Base-by-base conservation (phyloP, 2,797 vertebrate genomes). In the Pitangus sulphuratus region DNA sequence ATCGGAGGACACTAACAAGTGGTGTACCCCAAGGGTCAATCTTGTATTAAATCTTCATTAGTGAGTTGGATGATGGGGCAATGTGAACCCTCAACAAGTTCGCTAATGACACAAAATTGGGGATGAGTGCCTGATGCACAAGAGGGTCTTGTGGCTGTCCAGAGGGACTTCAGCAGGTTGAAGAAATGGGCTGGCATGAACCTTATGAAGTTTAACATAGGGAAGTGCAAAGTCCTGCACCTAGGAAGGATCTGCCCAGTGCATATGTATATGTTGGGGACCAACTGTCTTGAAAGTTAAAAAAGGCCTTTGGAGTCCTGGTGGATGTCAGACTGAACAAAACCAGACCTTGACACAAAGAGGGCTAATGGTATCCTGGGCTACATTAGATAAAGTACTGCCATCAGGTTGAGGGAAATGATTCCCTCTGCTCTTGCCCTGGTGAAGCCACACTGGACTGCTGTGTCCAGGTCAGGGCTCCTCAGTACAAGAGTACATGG, bases 221-320 rank as follows among this genome's bases (percentile, higher is more conserved):
- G 20, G 25, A 47, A 44, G 6, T 28, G 3, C 9, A 19, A 68
- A 47, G 47, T 24, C 18, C 12, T 47, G 18, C 9, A 35, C 15
- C 14, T 3, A n/a, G 35, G 11, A 48, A 48, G 28, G 3, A 69
- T 18, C 28, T 15, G 5, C 5, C 21, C 20, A 19, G 16, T 16
- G 18, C 7, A 28, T 15, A 15, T 20, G 1, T 11, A 30, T 37
- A 15, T 14, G 3, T 0, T 45, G 8, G 8, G 8, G 7, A 65
- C 2, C 3, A 65, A 8, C 2, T 33, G 6, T 0, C 7, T 39
- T 39, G 25, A 54, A 87, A 87, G 1, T 8, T 30, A 19, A 60
- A 30, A 26, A 28, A 60, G 24, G 26, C 37, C 24, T 57, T 64
- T 11, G 9, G 33, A 57, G 14, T 35, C 5, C 25, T 39, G 4